Conservation (phyloP, 1,140 invertebrate genomes). For the Plectrocnemia conspersa region DNA sequence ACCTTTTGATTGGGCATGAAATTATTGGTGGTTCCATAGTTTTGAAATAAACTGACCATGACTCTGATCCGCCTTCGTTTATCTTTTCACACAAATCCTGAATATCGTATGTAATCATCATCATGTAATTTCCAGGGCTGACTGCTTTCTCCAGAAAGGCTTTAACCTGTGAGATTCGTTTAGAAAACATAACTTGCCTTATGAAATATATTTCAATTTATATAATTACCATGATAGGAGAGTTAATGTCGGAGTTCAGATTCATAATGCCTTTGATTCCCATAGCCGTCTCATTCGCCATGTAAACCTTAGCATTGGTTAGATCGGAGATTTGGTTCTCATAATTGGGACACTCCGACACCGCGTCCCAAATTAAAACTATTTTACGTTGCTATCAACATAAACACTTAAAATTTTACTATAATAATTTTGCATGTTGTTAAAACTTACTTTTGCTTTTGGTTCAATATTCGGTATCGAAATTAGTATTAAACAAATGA, state of each 20-base stretch:
- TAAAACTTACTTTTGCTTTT: too few species aligned
- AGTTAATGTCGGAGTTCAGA: conserved; percentile 4
- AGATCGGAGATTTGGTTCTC: conserved; percentile 7
- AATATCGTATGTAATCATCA: conserved; percentile 19
- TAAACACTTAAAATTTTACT: too few species aligned
- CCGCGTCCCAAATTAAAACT: conserved; percentile 5
- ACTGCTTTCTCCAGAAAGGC: conserved; percentile 2
- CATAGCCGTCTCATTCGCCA: conserved; percentile 15
- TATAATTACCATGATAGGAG: conserved; percentile 9
- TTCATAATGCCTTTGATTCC: conserved; percentile 6
- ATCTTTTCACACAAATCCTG: conserved; percentile 21
- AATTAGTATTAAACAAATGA: too few species aligned
- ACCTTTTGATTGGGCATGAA: conserved; percentile 1
- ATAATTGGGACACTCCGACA: conserved; percentile 9
- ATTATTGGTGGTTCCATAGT: conserved; percentile 1
- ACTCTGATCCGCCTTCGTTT: neutral
- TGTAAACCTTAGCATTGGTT: conserved; percentile 2
- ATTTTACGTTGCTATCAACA: too few species aligned
- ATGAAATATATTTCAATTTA: neutral
- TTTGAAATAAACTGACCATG: too few species aligned
- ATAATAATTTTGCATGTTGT: too few species aligned
- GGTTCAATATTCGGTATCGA: too few species aligned
- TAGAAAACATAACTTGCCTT: neutral
- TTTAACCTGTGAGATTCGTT: neutral
- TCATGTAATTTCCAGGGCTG: conserved; percentile 7